A percentile compares a stretch with the other conserved stretches of the same genome.
Evolutionary conservation across 2,888 invertebrate genomes (phyloP).

Genomic region (Zaprionus lineosus): DNA sequence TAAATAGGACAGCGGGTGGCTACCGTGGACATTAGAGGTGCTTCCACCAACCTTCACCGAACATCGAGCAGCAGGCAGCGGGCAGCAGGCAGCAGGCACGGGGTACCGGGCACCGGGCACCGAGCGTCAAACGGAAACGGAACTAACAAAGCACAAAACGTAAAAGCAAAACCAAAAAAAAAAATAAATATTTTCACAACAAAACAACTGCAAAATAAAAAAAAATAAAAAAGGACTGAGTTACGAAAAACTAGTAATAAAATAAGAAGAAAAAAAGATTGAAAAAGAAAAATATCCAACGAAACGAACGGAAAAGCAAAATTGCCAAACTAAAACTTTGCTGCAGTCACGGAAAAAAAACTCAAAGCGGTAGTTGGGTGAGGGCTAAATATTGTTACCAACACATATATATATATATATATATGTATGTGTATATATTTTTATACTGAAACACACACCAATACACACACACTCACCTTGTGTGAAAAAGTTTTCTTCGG

Average conservation of each 20-base stretch:
- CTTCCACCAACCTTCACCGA: too few species aligned
- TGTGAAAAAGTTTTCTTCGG: conserved; percentile 43
- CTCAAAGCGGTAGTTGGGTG: background rate
- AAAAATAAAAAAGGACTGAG: conserved; percentile 6
- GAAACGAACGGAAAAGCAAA: conserved; percentile 70
- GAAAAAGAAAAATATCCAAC: conserved; percentile 41
- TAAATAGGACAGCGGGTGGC: conserved; percentile 48
- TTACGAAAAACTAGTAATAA: conserved; percentile 19
- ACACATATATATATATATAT: conserved; percentile 19
- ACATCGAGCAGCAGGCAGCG: conserved; percentile 5
- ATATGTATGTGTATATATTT: background rate
- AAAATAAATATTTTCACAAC: conserved; percentile 38
- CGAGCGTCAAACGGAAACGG: conserved; percentile 65
- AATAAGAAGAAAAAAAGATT: conserved; percentile 23
- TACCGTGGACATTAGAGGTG: conserved; percentile 12
- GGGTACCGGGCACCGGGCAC: too few species aligned
- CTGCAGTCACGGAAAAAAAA: conserved; percentile 63
- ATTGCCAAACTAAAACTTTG: conserved; percentile 76
- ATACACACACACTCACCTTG: conserved; percentile 18
- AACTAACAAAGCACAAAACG: conserved; percentile 78
- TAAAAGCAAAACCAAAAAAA: conserved; percentile 46
- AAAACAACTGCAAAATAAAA: conserved; percentile 25
- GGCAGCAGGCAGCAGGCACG: too few species aligned
- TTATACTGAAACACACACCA: too few species aligned
- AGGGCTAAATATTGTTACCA: conserved; percentile 33